phyloP scores from a whole-genome alignment of 2,113 vertebrate genomes.

The Mesocricetus auratus region DNA sequence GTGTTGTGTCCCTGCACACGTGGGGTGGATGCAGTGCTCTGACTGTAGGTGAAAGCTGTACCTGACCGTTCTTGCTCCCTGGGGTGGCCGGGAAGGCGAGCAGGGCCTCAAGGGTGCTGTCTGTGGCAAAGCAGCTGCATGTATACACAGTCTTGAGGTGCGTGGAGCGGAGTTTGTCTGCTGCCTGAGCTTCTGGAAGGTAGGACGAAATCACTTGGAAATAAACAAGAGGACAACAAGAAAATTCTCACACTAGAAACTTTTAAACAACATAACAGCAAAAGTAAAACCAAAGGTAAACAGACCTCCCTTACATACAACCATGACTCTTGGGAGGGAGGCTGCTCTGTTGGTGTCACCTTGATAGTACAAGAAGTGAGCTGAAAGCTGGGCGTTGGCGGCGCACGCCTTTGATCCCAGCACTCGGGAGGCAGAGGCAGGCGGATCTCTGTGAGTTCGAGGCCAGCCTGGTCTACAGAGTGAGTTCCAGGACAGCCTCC shows the following conservation, averaged over 20 bases:
- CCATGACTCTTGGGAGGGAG: background rate
- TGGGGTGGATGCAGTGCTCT: too few species aligned
- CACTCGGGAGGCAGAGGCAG: too few species aligned
- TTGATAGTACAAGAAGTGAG: background rate
- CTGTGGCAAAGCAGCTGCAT: background rate
- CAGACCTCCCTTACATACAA: background rate
- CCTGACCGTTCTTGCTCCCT: background rate
- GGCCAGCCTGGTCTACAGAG: too few species aligned
- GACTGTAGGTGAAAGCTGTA: background rate
- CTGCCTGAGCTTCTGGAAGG: background rate
- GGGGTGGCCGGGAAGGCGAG: background rate
- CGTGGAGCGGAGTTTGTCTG: background rate
- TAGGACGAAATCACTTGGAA: background rate
- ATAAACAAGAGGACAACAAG: background rate
- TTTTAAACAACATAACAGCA: background rate
- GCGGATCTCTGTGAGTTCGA: too few species aligned
- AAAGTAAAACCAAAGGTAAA: background rate
- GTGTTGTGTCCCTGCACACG: rapidly evolving
- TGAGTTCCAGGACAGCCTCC: too few species aligned
- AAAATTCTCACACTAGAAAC: background rate
- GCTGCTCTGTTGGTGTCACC: background rate
- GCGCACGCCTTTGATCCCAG: too few species aligned
- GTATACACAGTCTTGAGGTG: background rate
- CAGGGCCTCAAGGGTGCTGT: rapidly evolving
- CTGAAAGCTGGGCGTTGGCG: background rate